Evolutionary conservation across 2,113 vertebrate genomes (phyloP), one percentile per base, ranked within the genome.

Genomic region (Peucedramus taeniatus): DNA sequence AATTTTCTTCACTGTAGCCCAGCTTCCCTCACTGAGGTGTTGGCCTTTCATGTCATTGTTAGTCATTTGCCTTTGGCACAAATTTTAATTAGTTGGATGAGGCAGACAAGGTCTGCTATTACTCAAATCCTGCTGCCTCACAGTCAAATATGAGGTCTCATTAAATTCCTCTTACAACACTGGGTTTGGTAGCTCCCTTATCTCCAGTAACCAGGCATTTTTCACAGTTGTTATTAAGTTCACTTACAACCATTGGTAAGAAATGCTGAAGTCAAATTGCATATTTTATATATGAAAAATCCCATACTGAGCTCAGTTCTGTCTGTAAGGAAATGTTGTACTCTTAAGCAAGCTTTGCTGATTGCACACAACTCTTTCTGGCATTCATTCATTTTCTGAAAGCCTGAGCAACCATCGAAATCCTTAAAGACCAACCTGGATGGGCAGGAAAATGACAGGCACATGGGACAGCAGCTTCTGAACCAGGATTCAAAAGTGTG

Each of bases 181-280:
- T 56, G 44, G 5, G 28, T 81, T 90, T 92, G 54, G 83, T 74
- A 89, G 44, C 33, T 83, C 93, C 24, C 80, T 96, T 94, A 87
- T 96, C 94, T 91, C 72, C 81, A 66, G 33, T 35, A 78, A 92
- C 64, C 86, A 93, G 82, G 7, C 66, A 83, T 83, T 93, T 85
- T 71, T 92, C 39, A 24, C 45, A 61, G 60, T 54, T 92, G 63
- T 57, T 86, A 66, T 81, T 86, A 92, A 74, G 63, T 83, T 86
- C 50, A 80, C 47, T 91, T 71, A 49, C 7, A 78, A 82, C 24
- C 4, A 3, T 31, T 71, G 27, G 56, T 75, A 91, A 84, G 60
- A 91, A 96, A 82, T 78, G 30, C 16, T 91, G 69, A 91, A 91
- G 51, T 71, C 21, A 94, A 84, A 89, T 49, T 68, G 11, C 21